Conservation (phyloP, 2,888 invertebrate species). For the Leptopterna dolabrata region DNA sequence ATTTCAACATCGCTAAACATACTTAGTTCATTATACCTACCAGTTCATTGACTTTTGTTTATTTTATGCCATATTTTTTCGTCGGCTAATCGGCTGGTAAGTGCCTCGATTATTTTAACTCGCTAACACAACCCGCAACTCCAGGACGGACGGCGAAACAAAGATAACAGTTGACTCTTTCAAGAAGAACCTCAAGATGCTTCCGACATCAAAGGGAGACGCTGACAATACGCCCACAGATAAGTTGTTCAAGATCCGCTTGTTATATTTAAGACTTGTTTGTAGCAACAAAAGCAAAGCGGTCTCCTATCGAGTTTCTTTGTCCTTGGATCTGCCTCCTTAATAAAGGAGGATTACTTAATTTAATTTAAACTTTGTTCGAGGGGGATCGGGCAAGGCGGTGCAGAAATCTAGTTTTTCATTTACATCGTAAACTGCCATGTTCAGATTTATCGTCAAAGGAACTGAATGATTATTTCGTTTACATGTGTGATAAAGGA, state of each 20-base stretch:
- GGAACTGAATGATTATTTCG: too few species aligned
- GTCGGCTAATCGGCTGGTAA: neutral
- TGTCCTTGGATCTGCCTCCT: slow-evolving; percentile 36
- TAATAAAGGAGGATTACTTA: slow-evolving; percentile 44
- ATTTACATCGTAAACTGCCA: neutral
- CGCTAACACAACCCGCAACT: neutral
- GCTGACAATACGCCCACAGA: slow-evolving; percentile 50
- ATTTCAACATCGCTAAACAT: too few species aligned
- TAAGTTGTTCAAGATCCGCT: slow-evolving; percentile 44
- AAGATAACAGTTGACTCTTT: slow-evolving; percentile 43
- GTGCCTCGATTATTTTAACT: neutral
- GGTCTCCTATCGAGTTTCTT: slow-evolving; percentile 26
- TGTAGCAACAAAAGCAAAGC: slow-evolving; percentile 55
- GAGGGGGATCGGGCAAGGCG: neutral
- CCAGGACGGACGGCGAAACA: neutral
- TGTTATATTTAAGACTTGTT: slow-evolving; percentile 55
- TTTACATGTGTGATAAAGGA: too few species aligned
- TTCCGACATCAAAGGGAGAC: slow-evolving; percentile 37
- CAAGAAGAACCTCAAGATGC: slow-evolving; percentile 34
- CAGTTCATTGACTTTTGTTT: too few species aligned
- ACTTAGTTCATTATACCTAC: too few species aligned
- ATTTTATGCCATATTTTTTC: too few species aligned
- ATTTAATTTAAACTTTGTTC: slow-evolving; percentile 36
- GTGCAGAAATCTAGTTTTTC: neutral
- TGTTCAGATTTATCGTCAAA: neutral